Evolutionary conservation across 2,113 vertebrate species (phyloP).

Genomic region (Melanotaenia duboulayi): DNA sequence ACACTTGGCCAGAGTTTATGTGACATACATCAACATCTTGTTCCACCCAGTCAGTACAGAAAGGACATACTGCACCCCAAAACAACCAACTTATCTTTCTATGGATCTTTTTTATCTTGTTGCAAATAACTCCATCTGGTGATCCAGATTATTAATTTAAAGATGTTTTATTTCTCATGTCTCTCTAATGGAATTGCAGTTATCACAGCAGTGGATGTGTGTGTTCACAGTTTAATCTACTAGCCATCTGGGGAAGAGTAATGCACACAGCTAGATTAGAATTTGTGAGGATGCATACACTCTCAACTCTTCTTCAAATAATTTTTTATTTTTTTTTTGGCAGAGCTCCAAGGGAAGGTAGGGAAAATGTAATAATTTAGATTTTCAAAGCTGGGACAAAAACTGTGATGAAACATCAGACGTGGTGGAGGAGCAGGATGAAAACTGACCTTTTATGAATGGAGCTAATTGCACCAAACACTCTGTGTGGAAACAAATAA

Average conservation of each 20-base stretch:
- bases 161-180: no score
- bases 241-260: conserved; percentile 54
- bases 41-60: no score
- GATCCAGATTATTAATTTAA: no score
- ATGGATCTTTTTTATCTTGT: no score
- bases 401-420: not conserved
- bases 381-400: conserved; percentile 27
- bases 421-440: conserved; percentile 16
- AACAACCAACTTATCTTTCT: no score
- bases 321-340: conserved; percentile 41
- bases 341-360: conserved; percentile 7
- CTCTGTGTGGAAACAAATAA: not conserved
- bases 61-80: no score
- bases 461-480: conserved; percentile 60
- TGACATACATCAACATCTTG: no score
- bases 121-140: no score
- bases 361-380: no score
- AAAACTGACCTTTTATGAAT: conserved; percentile 56
- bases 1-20: no score
- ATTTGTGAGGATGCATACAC: conserved; percentile 40
- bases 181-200: no score
- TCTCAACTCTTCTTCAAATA: conserved; percentile 37
- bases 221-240: conserved; percentile 46
- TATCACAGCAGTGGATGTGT: no score
- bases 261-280: conserved; percentile 35